Conservation (phyloP, 2,888 invertebrate species). For the Ceriagrion tenellum region DNA sequence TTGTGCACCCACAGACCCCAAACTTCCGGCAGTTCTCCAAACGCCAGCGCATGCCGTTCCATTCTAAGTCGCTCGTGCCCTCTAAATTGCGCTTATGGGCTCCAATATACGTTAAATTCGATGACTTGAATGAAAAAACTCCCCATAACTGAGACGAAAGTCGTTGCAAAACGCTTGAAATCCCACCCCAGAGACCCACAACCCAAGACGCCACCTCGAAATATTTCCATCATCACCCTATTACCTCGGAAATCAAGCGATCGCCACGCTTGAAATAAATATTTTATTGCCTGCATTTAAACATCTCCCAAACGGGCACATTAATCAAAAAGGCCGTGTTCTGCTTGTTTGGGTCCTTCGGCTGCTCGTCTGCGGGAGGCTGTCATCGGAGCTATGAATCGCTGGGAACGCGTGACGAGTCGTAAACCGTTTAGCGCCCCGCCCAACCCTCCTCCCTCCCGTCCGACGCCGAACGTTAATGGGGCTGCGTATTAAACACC, state of each 20-base stretch:
- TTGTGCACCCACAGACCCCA: no score
- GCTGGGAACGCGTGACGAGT: conserved; percentile 19
- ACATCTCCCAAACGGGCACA: background rate
- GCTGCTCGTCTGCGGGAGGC: background rate
- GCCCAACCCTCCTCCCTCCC: background rate
- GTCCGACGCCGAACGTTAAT: background rate
- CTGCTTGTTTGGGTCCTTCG: conserved; percentile 14
- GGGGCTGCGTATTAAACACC: background rate
- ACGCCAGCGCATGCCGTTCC: no score
- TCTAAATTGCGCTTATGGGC: no score
- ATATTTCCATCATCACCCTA: background rate
- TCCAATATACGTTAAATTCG: no score
- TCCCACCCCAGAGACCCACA: no score
- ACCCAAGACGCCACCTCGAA: background rate
- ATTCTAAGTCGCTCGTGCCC: no score
- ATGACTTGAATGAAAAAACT: no score
- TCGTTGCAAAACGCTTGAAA: no score
- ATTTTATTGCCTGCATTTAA: conserved; percentile 11
- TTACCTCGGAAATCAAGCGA: background rate
- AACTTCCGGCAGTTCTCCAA: no score
- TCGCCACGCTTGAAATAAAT: background rate
- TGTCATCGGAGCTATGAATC: conserved; percentile 53
- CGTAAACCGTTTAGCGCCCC: conserved; percentile 30
- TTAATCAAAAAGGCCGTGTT: background rate
- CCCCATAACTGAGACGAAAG: no score